Evolutionary conservation across 2,888 invertebrate species (phyloP).

Genomic region (Andrena chrysosceles): DNA sequence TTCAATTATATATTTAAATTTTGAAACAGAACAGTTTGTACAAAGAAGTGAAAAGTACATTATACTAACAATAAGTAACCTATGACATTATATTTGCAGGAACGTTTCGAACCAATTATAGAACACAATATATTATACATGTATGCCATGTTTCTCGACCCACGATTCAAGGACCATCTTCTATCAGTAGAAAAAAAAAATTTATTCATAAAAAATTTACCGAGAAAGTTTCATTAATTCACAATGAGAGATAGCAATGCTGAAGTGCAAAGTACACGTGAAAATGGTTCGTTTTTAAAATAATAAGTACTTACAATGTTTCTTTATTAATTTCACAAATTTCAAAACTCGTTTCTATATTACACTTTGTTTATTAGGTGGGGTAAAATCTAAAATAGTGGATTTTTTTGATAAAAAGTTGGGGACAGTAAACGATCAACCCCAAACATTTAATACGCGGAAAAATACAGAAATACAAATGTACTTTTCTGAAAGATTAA

Average conservation of each 20-base stretch:
- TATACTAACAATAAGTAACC: background rate
- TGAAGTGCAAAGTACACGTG: too few species aligned
- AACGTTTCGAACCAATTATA: conserved; percentile 14
- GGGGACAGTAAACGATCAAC: background rate
- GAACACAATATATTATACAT: background rate
- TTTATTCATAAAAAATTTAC: background rate
- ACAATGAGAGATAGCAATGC: too few species aligned
- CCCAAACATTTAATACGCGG: background rate
- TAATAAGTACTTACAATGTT: conserved; percentile 5
- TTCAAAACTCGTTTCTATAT: background rate
- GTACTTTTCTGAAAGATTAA: background rate
- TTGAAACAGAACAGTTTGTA: background rate
- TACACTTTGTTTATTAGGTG: conserved; percentile 3
- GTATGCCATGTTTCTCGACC: background rate
- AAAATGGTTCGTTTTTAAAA: background rate
- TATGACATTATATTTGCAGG: background rate
- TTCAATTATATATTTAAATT: background rate
- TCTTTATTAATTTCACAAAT: too few species aligned
- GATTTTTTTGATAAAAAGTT: background rate
- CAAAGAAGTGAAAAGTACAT: background rate
- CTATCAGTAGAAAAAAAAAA: background rate
- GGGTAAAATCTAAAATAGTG: background rate
- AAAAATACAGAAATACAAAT: background rate
- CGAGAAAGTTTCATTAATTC: background rate
- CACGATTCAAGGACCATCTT: background rate